Evolutionary conservation across 2,797 vertebrate species (phyloP), one percentile per base, ranked within the genome.

Genomic region (Furcifer pardalis): DNA sequence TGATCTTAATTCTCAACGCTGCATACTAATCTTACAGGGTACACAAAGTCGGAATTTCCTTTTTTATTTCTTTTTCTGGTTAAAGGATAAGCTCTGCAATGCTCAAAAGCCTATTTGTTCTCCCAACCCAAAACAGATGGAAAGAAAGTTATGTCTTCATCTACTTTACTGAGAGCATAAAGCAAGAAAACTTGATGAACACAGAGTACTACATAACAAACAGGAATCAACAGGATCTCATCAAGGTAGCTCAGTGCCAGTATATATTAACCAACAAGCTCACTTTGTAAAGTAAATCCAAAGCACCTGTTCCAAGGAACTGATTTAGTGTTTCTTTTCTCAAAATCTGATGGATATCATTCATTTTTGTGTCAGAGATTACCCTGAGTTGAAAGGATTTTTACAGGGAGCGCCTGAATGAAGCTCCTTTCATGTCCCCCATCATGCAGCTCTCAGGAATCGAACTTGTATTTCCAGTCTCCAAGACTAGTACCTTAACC

Each of bases 51-150:
- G 37, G 56, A 35, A 42, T 78, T 62, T 27, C 40, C 46, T 69
- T 73, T 75, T 23, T 25, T 60, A 37, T 84, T 69, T 77, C 49
- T 77, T 84, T 72, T 84, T 78, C 83, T 71, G 75, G 40, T 84
- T 84, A 78, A 78, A 44, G 5, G 71, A 59, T 60, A 69, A 84
- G n/a, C 21, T 77, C 30, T 84, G 23, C 30, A 69, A 83, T 69
- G 30, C 40, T 69, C n/a, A 69, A 62, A 77, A 32, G 27, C 40
- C 40, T 8, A 66, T 21, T 12, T 37, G 23, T 7, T 44, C 37
- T 78, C 17, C 27, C 44, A 23, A 30, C 42, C n/a, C 30, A 60
- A 84, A 84, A 59, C 8, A 13, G 40, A 84, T 30, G 40, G 7
- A 71, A 25, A 42, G 60, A 84, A 44, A 84, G 5, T 71, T 59